Evolutionary conservation across 2,797 vertebrate genomes (phyloP).

Genomic region (Oryzias sinensis): DNA sequence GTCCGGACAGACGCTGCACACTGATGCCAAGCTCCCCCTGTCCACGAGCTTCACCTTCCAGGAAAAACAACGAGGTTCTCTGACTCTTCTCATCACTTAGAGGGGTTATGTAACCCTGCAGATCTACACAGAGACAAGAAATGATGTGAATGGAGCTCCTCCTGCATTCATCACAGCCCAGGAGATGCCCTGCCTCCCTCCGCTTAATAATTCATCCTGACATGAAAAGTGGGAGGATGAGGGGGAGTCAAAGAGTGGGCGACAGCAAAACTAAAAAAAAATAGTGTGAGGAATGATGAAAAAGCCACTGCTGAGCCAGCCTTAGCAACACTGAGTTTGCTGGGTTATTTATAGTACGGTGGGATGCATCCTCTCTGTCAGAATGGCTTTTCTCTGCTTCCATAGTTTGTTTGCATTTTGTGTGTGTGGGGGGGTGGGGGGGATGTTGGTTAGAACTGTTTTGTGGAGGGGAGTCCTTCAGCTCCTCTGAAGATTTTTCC

Average conservation of each 20-base stretch:
- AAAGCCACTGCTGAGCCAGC: constrained; percentile 71
- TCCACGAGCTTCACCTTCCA: constrained; percentile 27
- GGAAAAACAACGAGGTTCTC: constrained; percentile 9
- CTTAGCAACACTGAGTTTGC: constrained; percentile 81
- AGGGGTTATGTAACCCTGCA: constrained; percentile 6
- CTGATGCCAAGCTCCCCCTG: background rate
- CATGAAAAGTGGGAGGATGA: constrained; percentile 10
- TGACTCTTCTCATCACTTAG: constrained; percentile 1
- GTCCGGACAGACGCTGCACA: background rate
- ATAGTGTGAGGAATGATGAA: constrained; percentile 61
- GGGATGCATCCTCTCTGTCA: constrained; percentile 64
- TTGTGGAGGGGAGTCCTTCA: constrained; percentile 60
- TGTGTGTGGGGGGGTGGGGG: constrained; percentile 31
- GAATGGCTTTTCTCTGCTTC: constrained; percentile 43
- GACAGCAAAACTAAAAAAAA: constrained; percentile 29
- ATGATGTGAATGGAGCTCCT: constrained; percentile 50
- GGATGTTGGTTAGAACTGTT: constrained; percentile 45
- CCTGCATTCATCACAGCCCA: constrained; percentile 7
- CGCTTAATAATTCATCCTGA: constrained; percentile 20
- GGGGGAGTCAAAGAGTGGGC: constrained; percentile 14
- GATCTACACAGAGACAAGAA: constrained; percentile 31
- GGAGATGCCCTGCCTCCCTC: background rate
- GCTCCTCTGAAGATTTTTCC: constrained; percentile 47
- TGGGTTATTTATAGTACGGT: constrained; percentile 81
- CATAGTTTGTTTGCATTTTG: constrained; percentile 59